A percentile compares a stretch with the other conserved stretches of the same genome.
Evolutionary conservation across 2,888 invertebrate species (phyloP).

Genomic region (Volucella bombylans): DNA sequence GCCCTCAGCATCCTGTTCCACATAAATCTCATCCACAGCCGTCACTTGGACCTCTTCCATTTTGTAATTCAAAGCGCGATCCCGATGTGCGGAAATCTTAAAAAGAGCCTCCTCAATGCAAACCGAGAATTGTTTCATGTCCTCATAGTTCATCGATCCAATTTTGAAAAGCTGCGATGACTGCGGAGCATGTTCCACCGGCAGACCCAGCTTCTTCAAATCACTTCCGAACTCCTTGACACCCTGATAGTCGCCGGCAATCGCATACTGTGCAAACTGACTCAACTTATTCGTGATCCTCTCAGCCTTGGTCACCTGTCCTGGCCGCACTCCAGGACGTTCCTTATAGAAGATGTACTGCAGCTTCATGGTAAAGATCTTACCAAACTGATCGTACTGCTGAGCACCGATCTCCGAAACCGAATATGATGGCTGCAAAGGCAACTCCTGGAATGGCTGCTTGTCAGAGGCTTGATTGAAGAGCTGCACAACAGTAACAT

Average conservation of each 20-base stretch:
- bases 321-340: conserved; percentile 96
- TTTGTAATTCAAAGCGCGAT: conserved; percentile 94
- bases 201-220: conserved; percentile 94
- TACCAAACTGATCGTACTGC: conserved; percentile 99
- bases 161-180: conserved; percentile 97
- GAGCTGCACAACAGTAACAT: conserved; percentile 93
- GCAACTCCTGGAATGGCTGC: conserved; percentile 97
- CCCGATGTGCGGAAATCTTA: conserved; percentile 91
- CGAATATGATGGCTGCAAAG: conserved; percentile 96
- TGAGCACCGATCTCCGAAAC: conserved; percentile 97
- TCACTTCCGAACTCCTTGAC: conserved; percentile 97
- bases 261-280: conserved; percentile 96
- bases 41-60: conserved; percentile 98
- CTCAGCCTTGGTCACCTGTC: conserved; percentile 96
- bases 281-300: conserved; percentile 94
- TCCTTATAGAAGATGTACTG: conserved; percentile 99
- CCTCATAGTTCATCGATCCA: conserved; percentile 93
- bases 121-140: conserved; percentile 94
- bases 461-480: conserved; percentile 92
- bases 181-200: conserved; percentile 98
- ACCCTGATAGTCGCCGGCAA: conserved; percentile 96
- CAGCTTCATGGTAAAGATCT: conserved; percentile 97
- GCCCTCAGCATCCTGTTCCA: conserved; percentile 93
- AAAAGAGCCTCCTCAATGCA: conserved; percentile 97
- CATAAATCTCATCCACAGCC: conserved; percentile 95